A percentile compares a stretch with the other conserved stretches of the same genome.
Conservation (phyloP, 2,113 vertebrate species). For the Silurus meridionalis region DNA sequence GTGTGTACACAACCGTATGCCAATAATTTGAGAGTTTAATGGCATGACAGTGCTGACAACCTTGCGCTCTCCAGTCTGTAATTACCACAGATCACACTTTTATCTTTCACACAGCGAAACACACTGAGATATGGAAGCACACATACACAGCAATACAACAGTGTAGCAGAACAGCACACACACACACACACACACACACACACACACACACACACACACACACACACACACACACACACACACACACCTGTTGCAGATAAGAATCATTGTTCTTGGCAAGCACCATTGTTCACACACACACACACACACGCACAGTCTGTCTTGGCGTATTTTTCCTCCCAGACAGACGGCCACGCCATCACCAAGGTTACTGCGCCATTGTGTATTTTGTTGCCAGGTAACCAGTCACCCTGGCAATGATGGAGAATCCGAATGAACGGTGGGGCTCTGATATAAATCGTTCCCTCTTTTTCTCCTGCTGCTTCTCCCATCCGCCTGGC, state of each 20-base stretch:
- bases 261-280: slow-evolving; percentile 27
- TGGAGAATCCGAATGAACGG: slow-evolving; percentile 70
- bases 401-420: slow-evolving; percentile 71
- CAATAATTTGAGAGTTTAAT: slow-evolving; percentile 47
- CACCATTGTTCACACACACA: slow-evolving; percentile 15
- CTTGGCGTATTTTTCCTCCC: slow-evolving; percentile 43
- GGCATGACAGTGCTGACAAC: slow-evolving; percentile 41
- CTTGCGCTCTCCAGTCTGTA: slow-evolving; percentile 35
- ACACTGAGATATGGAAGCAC: slow-evolving; percentile 28
- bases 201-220: slow-evolving; percentile 5
- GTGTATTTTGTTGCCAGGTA: slow-evolving; percentile 63
- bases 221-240: slow-evolving; percentile 19
- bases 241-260: slow-evolving; percentile 38
- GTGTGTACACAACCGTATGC: slow-evolving; percentile 25
- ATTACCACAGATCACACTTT: slow-evolving; percentile 54
- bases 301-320: slow-evolving; percentile 32
- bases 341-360: slow-evolving; percentile 52
- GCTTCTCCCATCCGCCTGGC: slow-evolving; percentile 55
- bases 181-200: slow-evolving; percentile 3
- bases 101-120: slow-evolving; percentile 23
- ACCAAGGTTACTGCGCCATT: slow-evolving; percentile 60
- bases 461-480: slow-evolving; percentile 51
- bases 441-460: slow-evolving; percentile 68
- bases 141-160: slow-evolving; percentile 16
- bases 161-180: background rate